These are phyloP conservation scores for Podarcis lilfordi DNA, from an alignment of 2,797 vertebrate genomes.

Conservation along the genomic window DNA sequence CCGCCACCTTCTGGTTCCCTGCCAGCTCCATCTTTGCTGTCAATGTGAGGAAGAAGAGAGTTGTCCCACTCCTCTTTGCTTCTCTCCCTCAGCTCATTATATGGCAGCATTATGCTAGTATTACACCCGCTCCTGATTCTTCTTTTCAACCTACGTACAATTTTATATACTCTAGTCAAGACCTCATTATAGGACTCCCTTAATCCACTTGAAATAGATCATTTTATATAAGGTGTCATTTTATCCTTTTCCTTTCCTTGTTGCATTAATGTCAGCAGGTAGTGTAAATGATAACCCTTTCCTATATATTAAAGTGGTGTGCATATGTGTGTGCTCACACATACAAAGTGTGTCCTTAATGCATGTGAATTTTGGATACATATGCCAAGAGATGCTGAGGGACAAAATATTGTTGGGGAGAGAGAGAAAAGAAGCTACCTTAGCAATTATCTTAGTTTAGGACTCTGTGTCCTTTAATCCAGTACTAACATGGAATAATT, in stretches of 20 bases:
- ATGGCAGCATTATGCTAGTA: background rate
- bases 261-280: background rate
- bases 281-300: background rate
- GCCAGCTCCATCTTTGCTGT: no score
- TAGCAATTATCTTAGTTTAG: background rate
- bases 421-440: background rate
- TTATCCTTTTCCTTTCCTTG: background rate
- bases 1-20: background rate
- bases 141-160: background rate
- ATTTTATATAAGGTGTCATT: background rate
- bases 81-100: background rate
- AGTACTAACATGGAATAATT: background rate
- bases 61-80: background rate
- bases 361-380: background rate
- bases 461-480: background rate
- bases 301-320: background rate
- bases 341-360: background rate
- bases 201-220: background rate
- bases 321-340: background rate
- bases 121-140: background rate
- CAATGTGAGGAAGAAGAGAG: background rate
- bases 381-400: background rate
- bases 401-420: background rate
- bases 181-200: background rate
- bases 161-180: slow-evolving; percentile 13